These are phyloP conservation scores for Chrosomus eos DNA, from an alignment of 2,797 vertebrate genomes.

Conservation along the genomic window DNA sequence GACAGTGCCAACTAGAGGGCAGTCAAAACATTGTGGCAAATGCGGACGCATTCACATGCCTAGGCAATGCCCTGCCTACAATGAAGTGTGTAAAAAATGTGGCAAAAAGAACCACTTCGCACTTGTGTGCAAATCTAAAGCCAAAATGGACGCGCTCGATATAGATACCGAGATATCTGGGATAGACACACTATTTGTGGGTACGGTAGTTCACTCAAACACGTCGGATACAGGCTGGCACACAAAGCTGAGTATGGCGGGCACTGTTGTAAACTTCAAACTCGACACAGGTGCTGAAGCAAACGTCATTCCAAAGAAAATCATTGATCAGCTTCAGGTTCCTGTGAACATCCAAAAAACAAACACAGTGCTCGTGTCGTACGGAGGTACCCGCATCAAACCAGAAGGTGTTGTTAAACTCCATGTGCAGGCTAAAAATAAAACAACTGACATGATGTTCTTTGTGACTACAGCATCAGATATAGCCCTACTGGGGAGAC, in stretches of 20 bases:
- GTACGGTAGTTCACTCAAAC: neutral
- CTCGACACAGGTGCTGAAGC: neutral
- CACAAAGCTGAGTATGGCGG: neutral
- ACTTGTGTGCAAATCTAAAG: neutral
- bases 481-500: neutral
- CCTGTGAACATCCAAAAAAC: neutral
- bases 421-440: neutral
- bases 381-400: neutral
- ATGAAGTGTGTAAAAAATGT: neutral
- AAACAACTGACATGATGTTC: neutral
- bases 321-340: neutral
- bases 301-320: neutral
- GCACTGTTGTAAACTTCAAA: neutral
- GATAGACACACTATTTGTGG: neutral
- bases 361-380: neutral
- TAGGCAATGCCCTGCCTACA: conserved; percentile 6
- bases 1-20: neutral
- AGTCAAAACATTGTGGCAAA: neutral
- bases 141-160: neutral
- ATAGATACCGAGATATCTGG: neutral
- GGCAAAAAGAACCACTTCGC: conserved; percentile 19
- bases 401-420: neutral
- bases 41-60: neutral
- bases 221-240: neutral
- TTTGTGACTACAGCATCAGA: neutral